Evolutionary conservation across 2,888 invertebrate genomes (phyloP), one percentile per base, ranked within the genome.

Genomic region (Ernsta delagoae): DNA sequence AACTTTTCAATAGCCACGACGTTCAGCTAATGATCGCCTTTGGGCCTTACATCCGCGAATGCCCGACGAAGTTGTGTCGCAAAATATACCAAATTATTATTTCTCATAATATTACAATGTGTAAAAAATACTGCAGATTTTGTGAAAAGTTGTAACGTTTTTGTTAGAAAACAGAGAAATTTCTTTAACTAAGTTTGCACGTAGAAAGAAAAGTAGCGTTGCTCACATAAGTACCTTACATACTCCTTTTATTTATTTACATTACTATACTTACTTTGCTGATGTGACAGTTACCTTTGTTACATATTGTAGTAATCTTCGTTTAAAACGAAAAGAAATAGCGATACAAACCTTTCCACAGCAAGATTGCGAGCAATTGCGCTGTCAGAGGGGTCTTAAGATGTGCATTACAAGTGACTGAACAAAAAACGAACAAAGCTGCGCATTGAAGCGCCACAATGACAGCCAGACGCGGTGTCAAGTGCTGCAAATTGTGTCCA

Each of bases 401-500:
- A 59, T 50, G 64, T 64, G 72, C 73, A 79, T 81, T 80, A 80
- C 79, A 79, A 84, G 79, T 83, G 81, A 81, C 81, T 81, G 87
- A 83, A 86, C 88, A 89, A 88, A 41, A 90, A 90, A 84, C 78
- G 83, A 84, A 86, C 84, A 86, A 87, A 88, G 84, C 82, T 75
- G 75, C 72, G 78, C 80, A 81, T 84, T 86, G 81, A 83, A 82
- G 81, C 79, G 78, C 67, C 82, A 88, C 90, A 90, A 89, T 90
- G 88, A 86, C 83, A 82, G 79, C 80, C 77, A 84, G 90, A 89
- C 86, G 81, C 85, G 83, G 87, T 89, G 90, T 93, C 91, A 92
- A 91, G 91, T 88, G 85, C 89, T 91, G 91, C 88, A 91, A 92
- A 92, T 92, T 90, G 90, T 92, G 89, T 91, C 87, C 89, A 92